Conservation (phyloP, 2,888 invertebrate genomes). For the Cryptophagus acutangulus region DNA sequence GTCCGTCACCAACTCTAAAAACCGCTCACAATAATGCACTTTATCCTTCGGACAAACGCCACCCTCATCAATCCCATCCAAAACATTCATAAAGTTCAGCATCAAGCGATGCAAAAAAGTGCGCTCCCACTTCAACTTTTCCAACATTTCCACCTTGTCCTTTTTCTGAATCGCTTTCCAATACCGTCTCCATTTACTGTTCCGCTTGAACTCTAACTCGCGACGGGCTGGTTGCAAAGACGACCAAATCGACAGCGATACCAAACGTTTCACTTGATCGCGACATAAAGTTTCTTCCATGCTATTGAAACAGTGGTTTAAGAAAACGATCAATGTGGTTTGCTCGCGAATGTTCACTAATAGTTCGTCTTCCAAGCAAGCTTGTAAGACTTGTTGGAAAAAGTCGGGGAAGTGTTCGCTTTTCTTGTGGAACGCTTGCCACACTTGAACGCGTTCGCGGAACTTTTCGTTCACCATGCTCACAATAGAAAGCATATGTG, state of each 20-base stretch:
- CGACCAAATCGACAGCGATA: conserved; percentile 91
- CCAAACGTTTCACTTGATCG: conserved; percentile 81
- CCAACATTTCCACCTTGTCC: conserved; percentile 65
- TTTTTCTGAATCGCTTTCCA: conserved; percentile 88
- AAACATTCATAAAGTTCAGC: conserved; percentile 76
- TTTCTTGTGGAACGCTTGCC: conserved; percentile 82
- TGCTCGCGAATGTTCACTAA: conserved; percentile 65
- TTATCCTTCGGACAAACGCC: conserved; percentile 57
- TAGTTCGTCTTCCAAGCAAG: conserved; percentile 62
- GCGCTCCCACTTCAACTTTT: conserved; percentile 77
- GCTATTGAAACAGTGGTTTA: conserved; percentile 96
- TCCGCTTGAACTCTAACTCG: conserved; percentile 78
- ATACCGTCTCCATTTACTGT: conserved; percentile 87
- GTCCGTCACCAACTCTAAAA: conserved; percentile 93
- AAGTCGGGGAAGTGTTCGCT: conserved; percentile 75
- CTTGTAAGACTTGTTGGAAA: conserved; percentile 73
- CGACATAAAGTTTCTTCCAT: conserved; percentile 93
- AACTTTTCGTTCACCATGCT: conserved; percentile 99
- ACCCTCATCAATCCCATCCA: conserved; percentile 68
- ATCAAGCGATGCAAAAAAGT: conserved; percentile 81
- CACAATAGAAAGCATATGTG: conserved; percentile 96
- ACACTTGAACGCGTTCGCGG: conserved; percentile 92
- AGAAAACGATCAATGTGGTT: conserved; percentile 81
- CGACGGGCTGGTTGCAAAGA: conserved; percentile 78
- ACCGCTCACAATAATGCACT: conserved; percentile 85